Conservation (phyloP, 2,888 invertebrate genomes). For the Eucriotettix oculatus region DNA sequence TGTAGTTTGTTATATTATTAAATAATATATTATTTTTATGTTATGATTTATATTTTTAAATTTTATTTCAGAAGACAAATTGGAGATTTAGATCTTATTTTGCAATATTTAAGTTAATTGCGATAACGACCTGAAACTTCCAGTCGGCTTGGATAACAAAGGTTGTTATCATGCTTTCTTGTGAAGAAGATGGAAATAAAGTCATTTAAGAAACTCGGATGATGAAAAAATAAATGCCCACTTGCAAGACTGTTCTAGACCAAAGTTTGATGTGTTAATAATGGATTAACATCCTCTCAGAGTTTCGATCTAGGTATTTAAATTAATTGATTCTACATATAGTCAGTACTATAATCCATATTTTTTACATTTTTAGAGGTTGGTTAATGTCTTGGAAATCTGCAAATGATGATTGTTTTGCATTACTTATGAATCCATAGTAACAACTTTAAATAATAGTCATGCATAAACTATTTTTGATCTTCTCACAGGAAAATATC, state of each 20-base stretch:
- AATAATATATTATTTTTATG: no score
- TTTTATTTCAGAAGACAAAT: background rate
- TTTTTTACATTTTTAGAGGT: no score
- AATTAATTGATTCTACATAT: no score
- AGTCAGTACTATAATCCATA: no score
- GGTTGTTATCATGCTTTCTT: slow-evolving; percentile 19
- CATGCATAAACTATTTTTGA: no score
- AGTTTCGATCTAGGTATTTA: slow-evolving; percentile 23
- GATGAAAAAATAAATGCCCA: slow-evolving; percentile 15
- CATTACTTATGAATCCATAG: no score
- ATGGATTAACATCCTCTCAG: slow-evolving; percentile 25
- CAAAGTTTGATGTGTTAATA: slow-evolving; percentile 23
- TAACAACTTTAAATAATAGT: no score
- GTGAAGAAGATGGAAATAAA: slow-evolving; percentile 17
- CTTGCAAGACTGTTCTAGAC: slow-evolving; percentile 19
- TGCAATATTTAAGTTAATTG: slow-evolving; percentile 26
- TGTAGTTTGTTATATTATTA: no score
- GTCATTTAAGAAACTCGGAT: slow-evolving; percentile 1
- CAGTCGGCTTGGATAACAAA: slow-evolving; percentile 24
- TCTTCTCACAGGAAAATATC: no score
- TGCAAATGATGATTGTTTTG: no score
- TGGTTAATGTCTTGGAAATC: no score
- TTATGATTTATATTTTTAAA: no score
- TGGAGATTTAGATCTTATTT: slow-evolving; percentile 20
- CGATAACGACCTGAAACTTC: slow-evolving; percentile 20